These are phyloP conservation scores for Zophobas morio DNA, from an alignment of 1,140 invertebrate species.

Conservation along the genomic window DNA sequence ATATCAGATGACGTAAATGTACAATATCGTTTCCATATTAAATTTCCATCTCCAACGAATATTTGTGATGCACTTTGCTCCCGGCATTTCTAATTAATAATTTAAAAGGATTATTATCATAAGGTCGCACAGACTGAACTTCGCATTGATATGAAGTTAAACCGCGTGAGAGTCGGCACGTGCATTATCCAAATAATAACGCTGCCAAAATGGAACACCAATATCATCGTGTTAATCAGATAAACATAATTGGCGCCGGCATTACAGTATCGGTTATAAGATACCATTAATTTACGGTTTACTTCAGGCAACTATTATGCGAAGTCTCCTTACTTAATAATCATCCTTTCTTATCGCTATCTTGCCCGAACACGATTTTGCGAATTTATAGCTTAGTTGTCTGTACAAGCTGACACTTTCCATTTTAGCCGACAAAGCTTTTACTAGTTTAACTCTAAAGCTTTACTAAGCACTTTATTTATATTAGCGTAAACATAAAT, in stretches of 20 bases:
- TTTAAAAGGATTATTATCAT: background rate
- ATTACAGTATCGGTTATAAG: conserved; percentile 28
- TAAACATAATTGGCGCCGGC: conserved; percentile 29
- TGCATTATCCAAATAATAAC: conserved; percentile 29
- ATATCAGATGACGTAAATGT: too few species aligned
- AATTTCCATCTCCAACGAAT: too few species aligned
- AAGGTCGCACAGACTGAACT: background rate
- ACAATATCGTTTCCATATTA: too few species aligned
- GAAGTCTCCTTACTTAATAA: conserved; percentile 24
- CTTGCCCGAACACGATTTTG: conserved; percentile 25
- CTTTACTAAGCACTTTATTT: conserved; percentile 19
- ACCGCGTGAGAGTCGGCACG: conserved; percentile 33
- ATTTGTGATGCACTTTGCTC: too few species aligned
- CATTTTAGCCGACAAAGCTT: conserved; percentile 24
- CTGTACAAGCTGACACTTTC: conserved; percentile 21
- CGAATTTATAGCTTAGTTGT: conserved; percentile 20
- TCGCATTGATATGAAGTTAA: conserved; percentile 16
- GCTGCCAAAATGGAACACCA: background rate
- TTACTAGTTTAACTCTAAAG: conserved; percentile 12
- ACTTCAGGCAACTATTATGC: conserved; percentile 34
- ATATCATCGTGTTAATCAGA: conserved; percentile 27
- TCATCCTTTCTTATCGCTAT: conserved; percentile 39
- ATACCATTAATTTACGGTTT: conserved; percentile 34
- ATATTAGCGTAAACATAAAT: conserved; percentile 13
- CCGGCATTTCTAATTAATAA: background rate